Evolutionary conservation across 2,888 invertebrate genomes (phyloP).

Genomic region (Steinernema carpocapsae): DNA sequence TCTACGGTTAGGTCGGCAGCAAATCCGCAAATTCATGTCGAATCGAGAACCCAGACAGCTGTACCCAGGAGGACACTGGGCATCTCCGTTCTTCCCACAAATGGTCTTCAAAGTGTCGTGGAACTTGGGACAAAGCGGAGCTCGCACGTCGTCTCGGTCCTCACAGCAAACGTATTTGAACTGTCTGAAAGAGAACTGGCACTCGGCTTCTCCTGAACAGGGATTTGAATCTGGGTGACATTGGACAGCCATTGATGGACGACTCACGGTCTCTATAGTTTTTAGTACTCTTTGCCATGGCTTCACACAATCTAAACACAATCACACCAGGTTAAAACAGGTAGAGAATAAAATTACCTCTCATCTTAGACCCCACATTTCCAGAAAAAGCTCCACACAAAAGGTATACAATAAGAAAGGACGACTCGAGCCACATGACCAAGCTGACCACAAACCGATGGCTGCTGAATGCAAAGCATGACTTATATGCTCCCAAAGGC

Average conservation of each 20-base stretch:
- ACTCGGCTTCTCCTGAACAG: slow-evolving; percentile 1
- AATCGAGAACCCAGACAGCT: not conserved
- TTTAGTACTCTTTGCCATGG: slow-evolving; percentile 1
- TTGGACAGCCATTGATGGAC: not conserved
- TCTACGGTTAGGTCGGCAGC: not conserved
- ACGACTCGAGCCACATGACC: not conserved
- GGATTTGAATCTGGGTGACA: slow-evolving; percentile 17
- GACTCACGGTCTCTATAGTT: not conserved
- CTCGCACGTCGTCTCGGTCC: not conserved
- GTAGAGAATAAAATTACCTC: not conserved
- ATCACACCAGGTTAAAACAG: not conserved
- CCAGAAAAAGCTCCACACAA: not conserved
- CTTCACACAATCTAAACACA: slow-evolving; percentile 6
- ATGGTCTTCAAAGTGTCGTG: slow-evolving; percentile 9
- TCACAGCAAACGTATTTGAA: slow-evolving; percentile 12
- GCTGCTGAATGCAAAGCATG: not conserved
- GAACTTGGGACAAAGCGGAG: not conserved
- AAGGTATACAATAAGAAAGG: not conserved
- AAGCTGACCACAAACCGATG: not conserved
- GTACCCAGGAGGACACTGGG: not conserved
- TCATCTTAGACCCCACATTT: not conserved
- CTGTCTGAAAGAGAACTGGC: not conserved
- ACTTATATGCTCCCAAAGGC: not conserved
- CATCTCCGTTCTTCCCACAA: not conserved
- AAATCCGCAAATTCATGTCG: not conserved